phyloP scores from a whole-genome alignment of 2,113 vertebrate species.

The Poeciliopsis turrubarensis region DNA sequence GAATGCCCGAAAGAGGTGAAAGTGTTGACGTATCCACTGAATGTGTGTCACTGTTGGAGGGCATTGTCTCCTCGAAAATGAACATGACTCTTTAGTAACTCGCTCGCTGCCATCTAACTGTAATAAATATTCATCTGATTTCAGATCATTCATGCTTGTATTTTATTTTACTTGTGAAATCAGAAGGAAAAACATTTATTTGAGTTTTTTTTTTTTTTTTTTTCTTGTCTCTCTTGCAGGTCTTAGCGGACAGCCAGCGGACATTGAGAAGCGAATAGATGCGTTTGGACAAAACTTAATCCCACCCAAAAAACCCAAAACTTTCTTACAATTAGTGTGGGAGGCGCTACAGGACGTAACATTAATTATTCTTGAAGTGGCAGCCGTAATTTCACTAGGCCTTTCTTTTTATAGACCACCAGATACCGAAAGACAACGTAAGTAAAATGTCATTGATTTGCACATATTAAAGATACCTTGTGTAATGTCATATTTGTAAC shows the following conservation, averaged over 20 bases:
- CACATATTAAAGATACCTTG: background rate
- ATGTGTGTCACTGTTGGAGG: constrained; percentile 44
- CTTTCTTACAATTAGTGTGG: constrained; percentile 99
- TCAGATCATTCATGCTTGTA: constrained; percentile 5
- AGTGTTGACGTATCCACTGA: constrained; percentile 29
- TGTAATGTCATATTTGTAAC: background rate
- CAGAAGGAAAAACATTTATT: background rate
- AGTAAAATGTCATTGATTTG: constrained; percentile 57
- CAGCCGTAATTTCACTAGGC: constrained; percentile 98
- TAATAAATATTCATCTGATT: constrained; percentile 11
- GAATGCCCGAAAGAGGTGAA: constrained; percentile 45
- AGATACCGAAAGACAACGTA: constrained; percentile 88
- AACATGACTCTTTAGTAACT: background rate
- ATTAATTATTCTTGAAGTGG: constrained; percentile 99
- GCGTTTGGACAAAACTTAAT: constrained; percentile 96
- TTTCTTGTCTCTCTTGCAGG: constrained; percentile 74
- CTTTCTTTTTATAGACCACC: constrained; percentile 99
- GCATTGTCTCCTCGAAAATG: constrained; percentile 28
- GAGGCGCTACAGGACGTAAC: constrained; percentile 99
- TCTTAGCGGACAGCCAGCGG: constrained; percentile 93
- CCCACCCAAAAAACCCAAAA: constrained; percentile 99
- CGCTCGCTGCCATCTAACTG: constrained; percentile 6
- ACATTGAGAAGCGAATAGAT: constrained; percentile 95
- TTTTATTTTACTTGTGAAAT: background rate
- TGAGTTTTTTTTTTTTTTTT: background rate